phyloP scores from a whole-genome alignment of 2,888 invertebrate species.

The Sclerodermus sp. region DNA sequence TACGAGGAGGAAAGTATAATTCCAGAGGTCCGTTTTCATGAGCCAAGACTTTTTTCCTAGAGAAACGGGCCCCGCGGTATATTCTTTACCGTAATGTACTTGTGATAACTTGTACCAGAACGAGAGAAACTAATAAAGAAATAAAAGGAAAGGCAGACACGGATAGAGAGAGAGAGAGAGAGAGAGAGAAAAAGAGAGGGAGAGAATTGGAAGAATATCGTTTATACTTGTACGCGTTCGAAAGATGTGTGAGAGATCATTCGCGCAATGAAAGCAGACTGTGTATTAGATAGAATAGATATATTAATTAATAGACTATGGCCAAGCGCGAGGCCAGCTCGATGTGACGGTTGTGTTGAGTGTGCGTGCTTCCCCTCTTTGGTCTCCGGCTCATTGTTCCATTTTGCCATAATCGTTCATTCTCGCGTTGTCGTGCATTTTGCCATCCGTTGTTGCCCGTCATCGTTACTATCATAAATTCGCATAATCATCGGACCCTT shows the following conservation, averaged over 20 bases:
- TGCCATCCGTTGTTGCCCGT: slow-evolving; percentile 13
- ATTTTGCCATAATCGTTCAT: slow-evolving; percentile 37
- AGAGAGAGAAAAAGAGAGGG: no score
- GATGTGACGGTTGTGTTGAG: slow-evolving; percentile 57
- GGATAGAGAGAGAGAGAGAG: no score
- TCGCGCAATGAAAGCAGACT: slow-evolving; percentile 46
- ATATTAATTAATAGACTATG: slow-evolving; percentile 50
- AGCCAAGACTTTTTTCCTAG: no score
- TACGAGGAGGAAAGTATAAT: no score
- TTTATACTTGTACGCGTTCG: slow-evolving; percentile 21
- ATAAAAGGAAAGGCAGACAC: no score
- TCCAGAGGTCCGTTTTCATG: no score
- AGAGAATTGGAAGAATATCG: slow-evolving; percentile 14
- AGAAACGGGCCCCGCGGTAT: no score
- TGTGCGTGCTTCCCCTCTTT: slow-evolving; percentile 51
- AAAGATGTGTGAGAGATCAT: slow-evolving; percentile 26
- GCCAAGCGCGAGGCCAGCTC: slow-evolving; percentile 51
- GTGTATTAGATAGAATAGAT: slow-evolving; percentile 49
- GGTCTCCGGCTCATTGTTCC: slow-evolving; percentile 32
- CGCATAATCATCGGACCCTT: slow-evolving; percentile 23
- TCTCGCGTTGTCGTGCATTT: slow-evolving; percentile 25
- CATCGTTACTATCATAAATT: slow-evolving; percentile 25
- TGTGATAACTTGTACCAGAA: no score
- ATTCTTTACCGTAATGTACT: no score
- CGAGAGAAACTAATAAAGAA: neutral